These are phyloP conservation scores for Toxonevra muliebris DNA, from an alignment of 2,888 invertebrate species.

Conservation along the genomic window DNA sequence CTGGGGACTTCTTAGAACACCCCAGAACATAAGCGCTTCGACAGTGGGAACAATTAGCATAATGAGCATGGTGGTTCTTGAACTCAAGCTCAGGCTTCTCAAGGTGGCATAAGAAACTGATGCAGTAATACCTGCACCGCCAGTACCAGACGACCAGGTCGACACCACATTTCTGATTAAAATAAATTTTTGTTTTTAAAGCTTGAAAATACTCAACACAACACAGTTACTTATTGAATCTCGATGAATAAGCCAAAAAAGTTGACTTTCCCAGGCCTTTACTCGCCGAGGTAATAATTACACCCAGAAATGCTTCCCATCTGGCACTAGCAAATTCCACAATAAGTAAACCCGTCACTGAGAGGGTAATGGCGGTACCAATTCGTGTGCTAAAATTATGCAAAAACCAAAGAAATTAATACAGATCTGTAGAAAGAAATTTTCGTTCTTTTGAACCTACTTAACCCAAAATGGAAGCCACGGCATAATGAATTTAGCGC, in stretches of 20 bases:
- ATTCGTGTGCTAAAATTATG: conserved; percentile 67
- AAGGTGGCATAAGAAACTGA: conserved; percentile 76
- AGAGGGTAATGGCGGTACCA: conserved; percentile 67
- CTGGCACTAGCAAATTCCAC: conserved; percentile 70
- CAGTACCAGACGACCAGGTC: conserved; percentile 84
- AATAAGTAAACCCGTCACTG: conserved; percentile 70
- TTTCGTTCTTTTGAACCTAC: conserved; percentile 61
- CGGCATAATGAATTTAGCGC: conserved; percentile 74
- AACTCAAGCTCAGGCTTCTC: conserved; percentile 67
- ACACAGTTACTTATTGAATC: conserved; percentile 69
- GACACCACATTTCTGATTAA: conserved; percentile 73
- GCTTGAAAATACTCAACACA: background rate
- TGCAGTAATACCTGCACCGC: conserved; percentile 79
- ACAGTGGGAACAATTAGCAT: conserved; percentile 75
- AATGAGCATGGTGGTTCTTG: conserved; percentile 70
- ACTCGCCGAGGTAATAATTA: conserved; percentile 74
- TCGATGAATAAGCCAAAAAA: conserved; percentile 74
- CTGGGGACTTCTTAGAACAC: conserved; percentile 61
- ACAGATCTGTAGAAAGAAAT: background rate
- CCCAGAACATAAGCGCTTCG: conserved; percentile 69
- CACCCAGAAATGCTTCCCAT: conserved; percentile 72
- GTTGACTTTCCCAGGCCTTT: conserved; percentile 82
- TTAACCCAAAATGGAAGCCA: conserved; percentile 71
- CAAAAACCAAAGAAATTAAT: conserved; percentile 1
- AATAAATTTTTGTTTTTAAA: background rate